Evolutionary conservation across 2,113 vertebrate genomes (phyloP), one percentile per base, ranked within the genome.

Genomic region (Grallaria varia): DNA sequence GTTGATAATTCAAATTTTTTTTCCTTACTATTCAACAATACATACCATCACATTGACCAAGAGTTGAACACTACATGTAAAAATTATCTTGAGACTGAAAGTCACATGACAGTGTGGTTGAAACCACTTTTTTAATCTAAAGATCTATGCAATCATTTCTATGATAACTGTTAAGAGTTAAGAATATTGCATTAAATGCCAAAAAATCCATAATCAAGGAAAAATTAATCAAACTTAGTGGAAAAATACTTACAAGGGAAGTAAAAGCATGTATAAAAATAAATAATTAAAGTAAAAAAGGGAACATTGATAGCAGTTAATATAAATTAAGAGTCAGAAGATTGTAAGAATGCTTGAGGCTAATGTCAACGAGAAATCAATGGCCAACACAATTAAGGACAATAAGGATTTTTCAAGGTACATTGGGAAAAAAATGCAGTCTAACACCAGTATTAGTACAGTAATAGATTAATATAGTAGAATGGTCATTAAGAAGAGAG

Each of bases 341-440:
- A 93, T 40, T 90, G 69, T 42, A 89, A 50, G 73, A 86, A 80
- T 81, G 86, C 90, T 93, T 56, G 73, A 94, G 62, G 85, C 76
- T 64, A 92, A 90, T 12, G 2, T 87, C 93, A 92, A 39, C 86
- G 80, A 95, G 83, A 94, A 96, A 96, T 97, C 96, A 93, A 94
- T 95, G 89, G 69, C 69, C 87, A 91, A 90, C 91, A 89, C 74
- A 89, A 94, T 95, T 93, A 95, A 89, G 74, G 89, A 95, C 95
- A 97, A 91, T 79, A 95, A 94, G 80, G 86, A 96, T 84, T 95
- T 93, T 93, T 95, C 93, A 93, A 95, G 87, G 77, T 95, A 87
- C 77, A 94, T 96, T 92, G 96, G 73, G 40, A 96, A 89, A 62
- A 96, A 95, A 95, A 87, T 81, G 69, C 42, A 31, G 91, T 94